These are phyloP conservation scores for Drosophila quinaria DNA, from an alignment of 2,888 invertebrate genomes.

Conservation along the genomic window DNA sequence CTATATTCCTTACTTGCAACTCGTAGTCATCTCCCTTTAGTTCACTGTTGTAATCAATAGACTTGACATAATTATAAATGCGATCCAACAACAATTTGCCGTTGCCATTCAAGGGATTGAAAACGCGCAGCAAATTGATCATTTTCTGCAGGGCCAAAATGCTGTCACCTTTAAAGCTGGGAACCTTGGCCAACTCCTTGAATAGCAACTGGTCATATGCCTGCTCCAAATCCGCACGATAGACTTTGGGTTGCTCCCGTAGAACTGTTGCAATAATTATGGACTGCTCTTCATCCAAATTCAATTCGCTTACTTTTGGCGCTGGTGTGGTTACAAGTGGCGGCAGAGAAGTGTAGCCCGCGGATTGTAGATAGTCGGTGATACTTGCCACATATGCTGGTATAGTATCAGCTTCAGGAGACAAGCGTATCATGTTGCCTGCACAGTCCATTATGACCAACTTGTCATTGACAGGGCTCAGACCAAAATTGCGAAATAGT, in stretches of 20 bases:
- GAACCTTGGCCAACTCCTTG: conserved; percentile 67
- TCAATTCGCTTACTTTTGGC: conserved; percentile 1
- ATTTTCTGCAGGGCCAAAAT: conserved; percentile 39
- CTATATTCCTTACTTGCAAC: conserved; percentile 26
- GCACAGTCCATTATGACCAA: conserved; percentile 28
- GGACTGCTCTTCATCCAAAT: conserved; percentile 39
- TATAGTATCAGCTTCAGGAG: neutral
- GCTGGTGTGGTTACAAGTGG: neutral
- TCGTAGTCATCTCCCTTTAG: conserved; percentile 51
- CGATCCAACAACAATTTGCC: conserved; percentile 37
- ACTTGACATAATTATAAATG: conserved; percentile 23
- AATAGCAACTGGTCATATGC: conserved; percentile 88
- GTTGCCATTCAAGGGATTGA: conserved; percentile 49
- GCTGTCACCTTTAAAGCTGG: conserved; percentile 21
- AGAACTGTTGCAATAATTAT: conserved; percentile 49
- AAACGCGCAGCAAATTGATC: conserved; percentile 28
- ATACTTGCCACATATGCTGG: conserved; percentile 40
- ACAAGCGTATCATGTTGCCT: conserved; percentile 4
- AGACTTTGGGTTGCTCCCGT: conserved; percentile 20
- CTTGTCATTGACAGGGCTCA: neutral
- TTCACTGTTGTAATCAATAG: neutral
- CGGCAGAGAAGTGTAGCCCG: neutral
- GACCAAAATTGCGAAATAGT: conserved; percentile 23
- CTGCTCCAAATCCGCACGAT: conserved; percentile 88
- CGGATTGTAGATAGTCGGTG: conserved; percentile 1